phyloP scores from a whole-genome alignment of 2,888 invertebrate species.

The Trichopoda pennipes region DNA sequence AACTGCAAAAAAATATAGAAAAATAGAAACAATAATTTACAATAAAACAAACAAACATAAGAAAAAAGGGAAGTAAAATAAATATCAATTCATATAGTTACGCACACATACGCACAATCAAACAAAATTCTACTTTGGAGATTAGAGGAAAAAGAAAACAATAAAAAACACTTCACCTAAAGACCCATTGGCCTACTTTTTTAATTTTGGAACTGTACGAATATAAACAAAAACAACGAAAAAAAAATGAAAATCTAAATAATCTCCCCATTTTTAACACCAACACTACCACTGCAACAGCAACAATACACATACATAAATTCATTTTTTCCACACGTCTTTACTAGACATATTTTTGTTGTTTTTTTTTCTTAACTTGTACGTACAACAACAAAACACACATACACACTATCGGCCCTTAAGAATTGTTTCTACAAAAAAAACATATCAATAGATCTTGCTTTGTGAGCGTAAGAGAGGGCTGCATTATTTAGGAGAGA shows the following conservation, averaged over 20 bases:
- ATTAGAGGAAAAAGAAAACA: slow-evolving; percentile 46
- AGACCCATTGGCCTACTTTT: slow-evolving; percentile 79
- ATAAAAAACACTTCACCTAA: slow-evolving; percentile 72
- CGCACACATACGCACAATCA: not conserved
- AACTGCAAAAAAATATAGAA: slow-evolving; percentile 51
- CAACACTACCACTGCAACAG: slow-evolving; percentile 45
- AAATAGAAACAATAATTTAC: slow-evolving; percentile 7
- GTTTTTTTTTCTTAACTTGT: slow-evolving; percentile 21
- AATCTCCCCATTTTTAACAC: slow-evolving; percentile 62
- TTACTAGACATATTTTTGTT: not conserved
- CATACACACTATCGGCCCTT: slow-evolving; percentile 44
- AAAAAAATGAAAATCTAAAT: slow-evolving; percentile 55
- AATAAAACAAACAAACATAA: slow-evolving; percentile 41
- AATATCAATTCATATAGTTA: slow-evolving; percentile 3
- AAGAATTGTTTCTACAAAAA: slow-evolving; percentile 31
- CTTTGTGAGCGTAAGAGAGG: too few species aligned
- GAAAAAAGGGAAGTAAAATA: slow-evolving; percentile 29
- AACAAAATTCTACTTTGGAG: slow-evolving; percentile 45
- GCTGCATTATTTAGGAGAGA: not conserved
- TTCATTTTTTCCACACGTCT: not conserved
- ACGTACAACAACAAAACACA: slow-evolving; percentile 41
- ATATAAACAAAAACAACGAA: slow-evolving; percentile 14
- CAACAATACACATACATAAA: not conserved
- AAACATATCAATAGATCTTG: not conserved
- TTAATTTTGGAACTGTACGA: slow-evolving; percentile 64